phyloP scores from a whole-genome alignment of 2,797 vertebrate species.

The Sus cebifrons region DNA sequence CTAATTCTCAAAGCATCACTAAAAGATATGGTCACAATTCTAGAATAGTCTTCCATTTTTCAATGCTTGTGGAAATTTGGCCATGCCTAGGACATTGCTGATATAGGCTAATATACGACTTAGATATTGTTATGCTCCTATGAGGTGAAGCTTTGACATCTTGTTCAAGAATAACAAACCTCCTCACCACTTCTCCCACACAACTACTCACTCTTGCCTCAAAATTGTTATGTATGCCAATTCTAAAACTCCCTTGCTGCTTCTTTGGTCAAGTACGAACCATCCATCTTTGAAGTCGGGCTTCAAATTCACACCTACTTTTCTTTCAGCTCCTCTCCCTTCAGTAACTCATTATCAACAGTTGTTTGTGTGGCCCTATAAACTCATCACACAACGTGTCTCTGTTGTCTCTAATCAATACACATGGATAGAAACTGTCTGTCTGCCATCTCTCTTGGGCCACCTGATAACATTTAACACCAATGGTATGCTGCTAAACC shows the following conservation, averaged over 20 bases:
- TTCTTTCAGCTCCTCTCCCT: neutral
- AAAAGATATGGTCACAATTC: neutral
- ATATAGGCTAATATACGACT: neutral
- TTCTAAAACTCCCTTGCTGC: neutral
- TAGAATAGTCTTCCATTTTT: neutral
- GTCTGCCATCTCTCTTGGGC: neutral
- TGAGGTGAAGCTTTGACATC: neutral
- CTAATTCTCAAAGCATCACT: neutral
- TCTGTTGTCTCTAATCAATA: neutral
- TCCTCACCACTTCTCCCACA: neutral
- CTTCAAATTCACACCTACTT: neutral
- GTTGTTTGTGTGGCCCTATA: neutral
- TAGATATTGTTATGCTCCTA: neutral
- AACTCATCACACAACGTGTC: neutral
- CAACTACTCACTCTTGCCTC: neutral
- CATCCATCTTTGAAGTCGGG: neutral
- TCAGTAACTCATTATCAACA: neutral
- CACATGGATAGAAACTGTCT: neutral
- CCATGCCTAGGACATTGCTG: neutral
- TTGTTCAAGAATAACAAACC: neutral
- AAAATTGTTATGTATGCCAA: neutral
- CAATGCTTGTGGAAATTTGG: neutral
- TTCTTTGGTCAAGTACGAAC: neutral
- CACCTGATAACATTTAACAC: neutral
- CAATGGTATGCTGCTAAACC: neutral